A percentile compares a stretch with the other conserved stretches of the same genome.
Conservation (phyloP, 2,888 invertebrate genomes). For the Hoplodrina ambigua region DNA sequence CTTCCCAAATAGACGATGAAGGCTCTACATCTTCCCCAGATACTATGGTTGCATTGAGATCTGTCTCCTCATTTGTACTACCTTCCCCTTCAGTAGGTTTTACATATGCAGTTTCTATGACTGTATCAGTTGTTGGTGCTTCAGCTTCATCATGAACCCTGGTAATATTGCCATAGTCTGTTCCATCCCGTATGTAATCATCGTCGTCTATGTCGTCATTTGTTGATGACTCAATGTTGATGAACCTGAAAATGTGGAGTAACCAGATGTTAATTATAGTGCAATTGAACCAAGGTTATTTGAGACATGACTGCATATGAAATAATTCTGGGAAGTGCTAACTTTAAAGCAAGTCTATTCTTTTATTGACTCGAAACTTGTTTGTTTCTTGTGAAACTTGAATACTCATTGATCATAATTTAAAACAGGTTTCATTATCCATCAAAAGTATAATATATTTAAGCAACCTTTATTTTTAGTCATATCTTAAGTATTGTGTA, state of each 20-base stretch:
- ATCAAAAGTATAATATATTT: not conserved
- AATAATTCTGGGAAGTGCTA: not conserved
- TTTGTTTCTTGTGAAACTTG: not conserved
- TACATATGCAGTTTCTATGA: slow-evolving; percentile 78
- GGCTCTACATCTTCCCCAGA: slow-evolving; percentile 78
- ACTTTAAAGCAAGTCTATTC: not conserved
- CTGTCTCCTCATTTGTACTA: slow-evolving; percentile 73
- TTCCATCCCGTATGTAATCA: slow-evolving; percentile 85
- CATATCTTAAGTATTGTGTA: not conserved
- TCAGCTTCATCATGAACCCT: slow-evolving; percentile 76
- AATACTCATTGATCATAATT: not conserved
- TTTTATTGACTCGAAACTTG: not conserved
- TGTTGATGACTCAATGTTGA: slow-evolving; percentile 93
- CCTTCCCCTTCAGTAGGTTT: slow-evolving; percentile 74
- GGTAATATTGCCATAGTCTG: slow-evolving; percentile 86
- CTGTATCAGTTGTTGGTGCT: slow-evolving; percentile 68
- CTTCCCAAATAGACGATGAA: slow-evolving; percentile 84
- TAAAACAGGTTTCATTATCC: slow-evolving; percentile 9
- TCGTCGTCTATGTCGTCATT: slow-evolving; percentile 90
- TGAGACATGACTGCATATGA: not conserved
- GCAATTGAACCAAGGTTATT: not conserved
- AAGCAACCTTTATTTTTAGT: not conserved
- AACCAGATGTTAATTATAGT: not conserved
- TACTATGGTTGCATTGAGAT: slow-evolving; percentile 85
- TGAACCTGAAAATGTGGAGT: slow-evolving; percentile 84